Evolutionary conservation across 2,113 vertebrate genomes (phyloP), one percentile per base, ranked within the genome.

Genomic region (Sialia sialis): DNA sequence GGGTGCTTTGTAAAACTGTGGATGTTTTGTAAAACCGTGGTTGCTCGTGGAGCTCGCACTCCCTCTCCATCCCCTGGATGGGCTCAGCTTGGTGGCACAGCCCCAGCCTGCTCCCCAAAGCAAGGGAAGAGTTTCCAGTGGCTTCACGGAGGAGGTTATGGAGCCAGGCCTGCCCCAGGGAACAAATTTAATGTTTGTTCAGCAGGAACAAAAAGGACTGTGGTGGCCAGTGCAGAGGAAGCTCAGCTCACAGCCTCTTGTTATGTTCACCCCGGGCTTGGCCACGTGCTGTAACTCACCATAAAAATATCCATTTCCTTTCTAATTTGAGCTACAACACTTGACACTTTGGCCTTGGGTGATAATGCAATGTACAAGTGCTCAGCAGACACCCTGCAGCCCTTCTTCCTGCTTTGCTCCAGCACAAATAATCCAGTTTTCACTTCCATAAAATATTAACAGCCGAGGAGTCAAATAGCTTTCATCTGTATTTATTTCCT

Each of bases 291-390:
- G 26, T 58, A 51, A n/a, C 36, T 92, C 64, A 73, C 72, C 80
- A 86, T 72, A 97, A 96, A 90, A 96, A 94, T 92, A 93, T 30
- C 86, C 90, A 75, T 86, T 93, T 93, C 92, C 86, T 93, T 92
- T 96, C 93, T 94, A 90, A 92, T 87, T 60, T 87, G 56, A 78
- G 94, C 93, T 84, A n/a, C 83, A 87, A 68, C 64, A 60, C 77
- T 92, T 89, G 93, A 93, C 90, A 92, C 30, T 77, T 87, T 96
- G 94, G 93, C 91, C 96, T 89, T 72, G 69, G 77, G 60, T 1
- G 87, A 94, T 89, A 95, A 87, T 8, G 19, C 49, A 81, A 68
- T 6, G 23, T 55, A 81, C 64, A 84, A 95, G 77, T 49, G 60
- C 64, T 93, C 46, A 84, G 73, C 69, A 92, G 81, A 64, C 41